These are phyloP conservation scores for Notolepis coatsorum DNA, from an alignment of 2,797 vertebrate genomes.

Conservation along the genomic window DNA sequence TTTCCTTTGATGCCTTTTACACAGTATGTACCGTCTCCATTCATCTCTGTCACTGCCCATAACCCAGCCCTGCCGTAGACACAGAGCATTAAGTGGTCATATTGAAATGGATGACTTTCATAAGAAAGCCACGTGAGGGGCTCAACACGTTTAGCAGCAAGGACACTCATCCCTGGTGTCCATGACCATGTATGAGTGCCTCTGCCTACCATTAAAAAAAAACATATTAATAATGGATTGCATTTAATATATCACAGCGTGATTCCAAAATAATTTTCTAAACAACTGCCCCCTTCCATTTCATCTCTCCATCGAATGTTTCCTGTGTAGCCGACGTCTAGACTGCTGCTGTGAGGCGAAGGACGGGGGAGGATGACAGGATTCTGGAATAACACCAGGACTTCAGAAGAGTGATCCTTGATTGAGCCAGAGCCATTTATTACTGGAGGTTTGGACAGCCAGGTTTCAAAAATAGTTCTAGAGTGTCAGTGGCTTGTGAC, in stretches of 20 bases:
- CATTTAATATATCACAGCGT: slow-evolving; percentile 47
- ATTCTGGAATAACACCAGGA: slow-evolving; percentile 1
- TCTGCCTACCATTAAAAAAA: slow-evolving; percentile 43
- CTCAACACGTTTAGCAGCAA: slow-evolving; percentile 51
- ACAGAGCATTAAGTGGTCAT: slow-evolving; percentile 61
- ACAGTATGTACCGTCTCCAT: slow-evolving; percentile 45
- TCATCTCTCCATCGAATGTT: slow-evolving; percentile 19
- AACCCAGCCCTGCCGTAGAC: slow-evolving; percentile 44
- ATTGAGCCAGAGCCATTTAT: too few species aligned
- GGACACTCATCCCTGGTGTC: slow-evolving; percentile 31
- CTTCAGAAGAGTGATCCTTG: slow-evolving; percentile 12
- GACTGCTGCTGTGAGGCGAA: slow-evolving; percentile 2
- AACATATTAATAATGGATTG: slow-evolving; percentile 59
- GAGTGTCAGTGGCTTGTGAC: too few species aligned
- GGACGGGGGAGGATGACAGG: slow-evolving; percentile 3
- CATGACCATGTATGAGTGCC: slow-evolving; percentile 47
- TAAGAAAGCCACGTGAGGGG: slow-evolving; percentile 53
- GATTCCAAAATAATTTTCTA: slow-evolving; percentile 32
- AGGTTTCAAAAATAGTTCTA: too few species aligned
- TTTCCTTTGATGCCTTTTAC: slow-evolving; percentile 40
- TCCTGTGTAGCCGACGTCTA: neutral
- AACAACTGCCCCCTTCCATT: slow-evolving; percentile 23
- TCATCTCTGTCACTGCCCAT: slow-evolving; percentile 53
- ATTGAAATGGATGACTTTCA: slow-evolving; percentile 75
- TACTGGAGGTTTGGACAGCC: too few species aligned